Evolutionary conservation across 2,888 invertebrate species (phyloP), one percentile per base, ranked within the genome.

Genomic region (Agonopterix subpropinquella): DNA sequence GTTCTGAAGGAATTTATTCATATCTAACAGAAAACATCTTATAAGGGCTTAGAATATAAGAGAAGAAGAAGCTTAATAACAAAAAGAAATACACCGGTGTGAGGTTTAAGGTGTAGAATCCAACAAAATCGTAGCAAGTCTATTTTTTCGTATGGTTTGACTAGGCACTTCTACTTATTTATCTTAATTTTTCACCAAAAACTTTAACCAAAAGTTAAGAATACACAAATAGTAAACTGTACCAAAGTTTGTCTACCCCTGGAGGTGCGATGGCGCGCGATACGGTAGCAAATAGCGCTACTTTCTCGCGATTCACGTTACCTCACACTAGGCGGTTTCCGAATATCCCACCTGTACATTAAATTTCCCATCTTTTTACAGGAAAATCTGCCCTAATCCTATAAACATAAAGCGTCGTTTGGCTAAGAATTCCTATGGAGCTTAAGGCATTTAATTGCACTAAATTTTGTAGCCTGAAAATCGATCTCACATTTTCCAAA

Each of bases 201-300:
- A 28, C 28, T 28, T 28, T 1, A 1, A 28, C 5, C 1, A 5
- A 28, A 28, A 28, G 28, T 28, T 5, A 7, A 28, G 28, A 39
- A 9, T n/a, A n/a, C n/a, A 2, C 10, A 7, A 39, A 39, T 39
- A 10, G 39, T 39, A 9, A 9, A 39, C 39, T 10, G 39, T 39
- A 39, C 39, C 39, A 39, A 2, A 59, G 49, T 80, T 79, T 78
- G 55, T 36, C 36, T 47, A 61, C 61, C 66, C 57, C 80, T 79
- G 78, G 55, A 54, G 54, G 47, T 49, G 68, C 72, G 84, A 87
- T 87, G 80, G 86, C 82, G 87, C 83, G 75, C 85, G 86, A 87
- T 88, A 85, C 83, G 77, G 83, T 81, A 87, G 85, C 87, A 86
- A 87, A 86, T 87, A 85, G 83, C 77, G 77, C 81, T 77, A 83